Evolutionary conservation across 2,797 vertebrate genomes (phyloP).

Genomic region (Chelon labrosus): DNA sequence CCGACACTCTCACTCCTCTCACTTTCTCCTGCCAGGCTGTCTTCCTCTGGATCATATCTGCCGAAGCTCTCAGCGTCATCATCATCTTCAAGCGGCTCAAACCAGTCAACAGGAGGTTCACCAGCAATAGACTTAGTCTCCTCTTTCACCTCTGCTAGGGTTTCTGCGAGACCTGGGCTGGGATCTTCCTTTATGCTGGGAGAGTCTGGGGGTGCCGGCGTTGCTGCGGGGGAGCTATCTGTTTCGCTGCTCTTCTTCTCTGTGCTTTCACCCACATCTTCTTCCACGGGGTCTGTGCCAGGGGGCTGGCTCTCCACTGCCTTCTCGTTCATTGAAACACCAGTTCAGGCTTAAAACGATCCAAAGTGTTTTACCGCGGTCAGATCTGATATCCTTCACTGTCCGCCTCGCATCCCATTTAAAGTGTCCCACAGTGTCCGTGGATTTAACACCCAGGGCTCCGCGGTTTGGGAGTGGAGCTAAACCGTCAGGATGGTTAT

Average conservation of each 20-base stretch:
- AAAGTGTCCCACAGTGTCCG: neutral
- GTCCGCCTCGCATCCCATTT: conserved; percentile 39
- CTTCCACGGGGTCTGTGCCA: conserved; percentile 32
- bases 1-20: conserved; percentile 75
- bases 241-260: conserved; percentile 29
- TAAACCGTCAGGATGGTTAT: neutral
- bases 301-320: conserved; percentile 2
- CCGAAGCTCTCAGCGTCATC: conserved; percentile 67
- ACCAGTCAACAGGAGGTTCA: conserved; percentile 82
- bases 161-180: neutral
- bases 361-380: conserved; percentile 13
- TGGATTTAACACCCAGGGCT: neutral
- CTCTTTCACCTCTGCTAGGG: conserved; percentile 1
- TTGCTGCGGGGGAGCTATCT: conserved; percentile 11
- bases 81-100: conserved; percentile 84
- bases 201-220: conserved; percentile 1
- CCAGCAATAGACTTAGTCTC: conserved; percentile 23
- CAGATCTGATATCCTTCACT: conserved; percentile 5
- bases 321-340: conserved; percentile 67
- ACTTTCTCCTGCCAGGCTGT: conserved; percentile 80
- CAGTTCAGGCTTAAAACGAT: conserved; percentile 13
- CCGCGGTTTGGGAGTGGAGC: neutral
- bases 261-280: conserved; percentile 32
- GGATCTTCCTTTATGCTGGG: neutral
- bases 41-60: conserved; percentile 68